Base-by-base conservation (phyloP, 1,140 invertebrate species). In the Goniozus legneri region DNA sequence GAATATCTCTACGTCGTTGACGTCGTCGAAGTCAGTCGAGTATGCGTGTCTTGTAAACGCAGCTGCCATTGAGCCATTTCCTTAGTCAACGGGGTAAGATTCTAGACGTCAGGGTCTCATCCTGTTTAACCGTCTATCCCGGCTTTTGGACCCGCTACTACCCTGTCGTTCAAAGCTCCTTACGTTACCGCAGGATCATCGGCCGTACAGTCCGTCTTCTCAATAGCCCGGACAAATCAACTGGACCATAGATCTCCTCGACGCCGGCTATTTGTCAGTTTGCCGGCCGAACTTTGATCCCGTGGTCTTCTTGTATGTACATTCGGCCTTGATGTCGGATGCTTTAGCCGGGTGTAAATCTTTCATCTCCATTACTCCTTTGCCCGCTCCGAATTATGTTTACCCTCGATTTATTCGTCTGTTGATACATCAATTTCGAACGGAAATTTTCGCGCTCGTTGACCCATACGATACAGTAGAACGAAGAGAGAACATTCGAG, bases 81-180 rank as follows among this genome's bases (percentile, higher is more conserved):
- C n/a, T n/a, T n/a, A n/a, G n/a, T 50, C 47, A 44, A 38, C 19
- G 44, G 45, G 42, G 56, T 52, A 58, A 51, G 34, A 37, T 55
- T 42, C 45, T 30, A 47, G 45, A 46, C 50, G 38, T 51, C 58
- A 47, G 47, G 54, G 39, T 52, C 50, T 48, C 55, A 52, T 58
- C 35, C 55, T 62, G 55, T 62, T 62, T 60, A 60, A n/a, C 62
- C 60, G 55, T 64, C 55, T 58, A 54, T 58, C 62, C 51, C 50
- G 54, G 50, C 54, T 50, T 56, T 57, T 51, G 50, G 47, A 59
- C 51, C 31, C 56, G 37, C 44, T 24, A 50, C 18, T 32, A 39
- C 41, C 31, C 35, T 18, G 20, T 41, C 46, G 36, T 48, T 58
- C 54, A 60, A 67, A 67, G 59, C 58, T 58, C 51, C 37, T 55